Base-by-base conservation (phyloP, 2,797 vertebrate species). In the Fistularia commersonii region DNA sequence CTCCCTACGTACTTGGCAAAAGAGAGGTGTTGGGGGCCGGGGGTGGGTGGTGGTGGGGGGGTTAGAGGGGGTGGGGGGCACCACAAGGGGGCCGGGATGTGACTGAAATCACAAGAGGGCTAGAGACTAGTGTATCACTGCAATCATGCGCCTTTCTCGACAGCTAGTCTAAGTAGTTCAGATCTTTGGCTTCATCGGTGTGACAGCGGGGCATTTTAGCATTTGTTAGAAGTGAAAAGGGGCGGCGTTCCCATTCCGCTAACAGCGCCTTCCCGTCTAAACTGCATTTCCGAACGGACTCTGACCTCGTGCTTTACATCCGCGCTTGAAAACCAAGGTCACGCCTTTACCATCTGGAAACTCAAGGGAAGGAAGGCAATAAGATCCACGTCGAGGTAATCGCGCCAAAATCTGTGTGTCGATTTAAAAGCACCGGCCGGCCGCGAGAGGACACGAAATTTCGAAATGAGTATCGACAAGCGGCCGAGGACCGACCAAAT, bases 61-160 rank as follows among this genome's bases (percentile, higher is more conserved):
- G n/a, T n/a, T n/a, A n/a, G n/a, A n/a, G n/a, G 66, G 35, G 46
- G 58, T 43, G 62, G 52, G 41, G 57, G 48, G 64, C 35, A 72
- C 76, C 64, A 71, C 80, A 77, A 77, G 76, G 75, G 79, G 84
- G 74, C 74, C 47, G 51, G 67, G 82, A 88, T 87, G 87, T 88
- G 85, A 89, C 86, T 86, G 80, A 80, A 88, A 87, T 89, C 81
- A 80, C 75, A 90, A 90, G 79, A 83, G 77, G 74, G 78, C 68
- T 51, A 41, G 46, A 61, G 59, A 69, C 71, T 69, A 54, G 62
- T 57, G 72, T 79, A 80, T 84, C 78, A 83, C 77, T 80, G 66
- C 81, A 66, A 77, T 81, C 82, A 84, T 51, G 65, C 78, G 52
- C 63, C 60, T 50, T 58, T 44, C 60, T 62, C 53, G 65, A 66